These are phyloP conservation scores for Lasioglossum albipes DNA, from an alignment of 1,140 invertebrate genomes.

Conservation along the genomic window DNA sequence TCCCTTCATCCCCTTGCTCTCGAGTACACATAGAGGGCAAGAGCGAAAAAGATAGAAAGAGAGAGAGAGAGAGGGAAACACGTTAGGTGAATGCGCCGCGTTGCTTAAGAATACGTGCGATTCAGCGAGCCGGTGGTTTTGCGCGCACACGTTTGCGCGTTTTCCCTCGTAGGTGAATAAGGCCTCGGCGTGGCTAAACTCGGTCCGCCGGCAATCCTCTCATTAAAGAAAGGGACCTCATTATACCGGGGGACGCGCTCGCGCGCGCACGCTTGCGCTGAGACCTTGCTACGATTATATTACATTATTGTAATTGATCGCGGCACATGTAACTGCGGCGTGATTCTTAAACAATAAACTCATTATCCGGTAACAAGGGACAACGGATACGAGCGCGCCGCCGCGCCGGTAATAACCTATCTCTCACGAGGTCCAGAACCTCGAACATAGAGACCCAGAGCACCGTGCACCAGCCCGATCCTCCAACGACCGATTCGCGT, in stretches of 20 bases:
- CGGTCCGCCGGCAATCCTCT: constrained; percentile 60
- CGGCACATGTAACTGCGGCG: constrained; percentile 70
- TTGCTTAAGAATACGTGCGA: neutral
- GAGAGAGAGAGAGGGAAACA: no score
- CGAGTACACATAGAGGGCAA: no score
- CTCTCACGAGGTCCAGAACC: constrained; percentile 33
- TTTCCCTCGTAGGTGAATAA: constrained; percentile 14
- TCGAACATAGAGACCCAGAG: constrained; percentile 6
- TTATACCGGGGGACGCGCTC: constrained; percentile 56
- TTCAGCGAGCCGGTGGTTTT: neutral
- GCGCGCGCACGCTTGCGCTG: constrained; percentile 40
- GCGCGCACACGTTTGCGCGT: neutral
- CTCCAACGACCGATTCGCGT: constrained; percentile 59
- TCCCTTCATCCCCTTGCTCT: no score
- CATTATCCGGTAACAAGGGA: constrained; percentile 69
- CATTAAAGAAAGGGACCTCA: constrained; percentile 70
- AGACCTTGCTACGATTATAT: constrained; percentile 72
- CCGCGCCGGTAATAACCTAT: constrained; percentile 64
- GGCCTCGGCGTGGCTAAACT: constrained; percentile 13
- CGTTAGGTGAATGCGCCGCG: constrained; percentile 30
- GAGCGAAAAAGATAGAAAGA: no score
- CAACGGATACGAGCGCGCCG: constrained; percentile 31
- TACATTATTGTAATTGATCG: constrained; percentile 77
- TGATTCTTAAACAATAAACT: constrained; percentile 76
- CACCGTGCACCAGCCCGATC: constrained; percentile 34